Evolutionary conservation across 2,888 invertebrate species (phyloP), one percentile per base, ranked within the genome.

Genomic region (Ornithoptera priamus): DNA sequence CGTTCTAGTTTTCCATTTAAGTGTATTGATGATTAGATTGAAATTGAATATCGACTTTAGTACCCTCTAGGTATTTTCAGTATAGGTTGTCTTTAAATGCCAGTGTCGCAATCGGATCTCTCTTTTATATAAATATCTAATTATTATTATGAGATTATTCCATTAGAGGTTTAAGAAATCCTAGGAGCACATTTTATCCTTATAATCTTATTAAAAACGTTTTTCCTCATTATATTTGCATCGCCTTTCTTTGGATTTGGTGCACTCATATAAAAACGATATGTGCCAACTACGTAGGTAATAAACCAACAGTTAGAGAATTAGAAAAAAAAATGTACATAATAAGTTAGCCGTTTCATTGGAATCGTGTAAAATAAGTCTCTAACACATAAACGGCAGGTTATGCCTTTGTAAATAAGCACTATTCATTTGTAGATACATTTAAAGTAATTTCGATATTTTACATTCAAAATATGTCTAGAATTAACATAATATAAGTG

Each of bases 121-220:
- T 89, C 86, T 85, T 84, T 83, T 83, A 81, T 79, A 82, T 81
- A 84, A 83, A 82, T 80, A 77, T 75, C 72, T 78, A 75, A 75
- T 73, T 75, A 77, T 84, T 85, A 85, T 81, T 85, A 84, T 87
- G 90, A 90, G 90, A 90, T 90, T 90, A 92, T 92, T 92, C 92
- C 92, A 92, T 89, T 92, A 92, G 91, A 85, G 85, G 88, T 85
- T 84, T 91, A 92, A 89, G 91, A 77, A 58, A 75, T 77, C 75
- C 75, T 77, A 75, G 72, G 68, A 71, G 69, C 72, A 67, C 69
- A 67, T 68, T 68, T 53, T 68, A 3, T 30, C 30, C 61, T 62
- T 69, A 61, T 62, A 59, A 63, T 71, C 59, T 69, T 70, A 30
- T 64, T 65, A 59, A 50, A 70, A 70, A 70, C 71, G 71, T 66